Evolutionary conservation across 2,797 vertebrate genomes (phyloP), one percentile per base, ranked within the genome.

Genomic region (Delichon dasypus): DNA sequence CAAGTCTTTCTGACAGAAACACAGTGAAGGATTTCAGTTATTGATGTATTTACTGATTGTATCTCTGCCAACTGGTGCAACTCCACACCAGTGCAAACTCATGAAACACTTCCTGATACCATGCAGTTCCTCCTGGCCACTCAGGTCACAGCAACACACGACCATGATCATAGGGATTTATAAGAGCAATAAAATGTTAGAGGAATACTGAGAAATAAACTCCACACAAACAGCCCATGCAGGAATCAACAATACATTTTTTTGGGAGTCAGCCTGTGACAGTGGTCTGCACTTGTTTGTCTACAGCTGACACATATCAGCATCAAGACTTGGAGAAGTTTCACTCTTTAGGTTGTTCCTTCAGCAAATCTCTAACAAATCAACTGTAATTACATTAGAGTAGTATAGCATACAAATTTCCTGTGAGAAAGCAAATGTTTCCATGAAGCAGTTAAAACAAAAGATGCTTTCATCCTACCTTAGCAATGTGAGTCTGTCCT

Each of bases 401-500:
- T 47, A 26, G 5, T 8, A 18, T 4, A n/a, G 20, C 23, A 42
- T 4, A 34, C 0, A 3, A 36, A 73, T 54, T 23, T 7, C 9
- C 65, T 7, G 1, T 18, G 16, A 81, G n/a, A 58, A 29, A 53
- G 4, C 14, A 26, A 13, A 85, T 70, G 25, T 75, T 83, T 58
- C 40, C 26, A 29, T 7, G 2, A n/a, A 72, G 13, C 6, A 44
- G 15, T 51, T 78, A 68, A 62, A 72, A 40, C 38, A 92, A 47
- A 25, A 44, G 9, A 4, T 78, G 32, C 9, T 89, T 85, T 87
- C 38, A 54, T 57, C 78, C 72, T 94, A 95, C 93, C 93, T 93
- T 67, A 87, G 60, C 38, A 65, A 34, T 20, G 20, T 17, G 10
- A 34, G 23, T 23, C 45, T 79, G 7, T 38, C 45, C 61, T 8